Conservation (phyloP, 2,113 vertebrate species). For the Corapipo altera region DNA sequence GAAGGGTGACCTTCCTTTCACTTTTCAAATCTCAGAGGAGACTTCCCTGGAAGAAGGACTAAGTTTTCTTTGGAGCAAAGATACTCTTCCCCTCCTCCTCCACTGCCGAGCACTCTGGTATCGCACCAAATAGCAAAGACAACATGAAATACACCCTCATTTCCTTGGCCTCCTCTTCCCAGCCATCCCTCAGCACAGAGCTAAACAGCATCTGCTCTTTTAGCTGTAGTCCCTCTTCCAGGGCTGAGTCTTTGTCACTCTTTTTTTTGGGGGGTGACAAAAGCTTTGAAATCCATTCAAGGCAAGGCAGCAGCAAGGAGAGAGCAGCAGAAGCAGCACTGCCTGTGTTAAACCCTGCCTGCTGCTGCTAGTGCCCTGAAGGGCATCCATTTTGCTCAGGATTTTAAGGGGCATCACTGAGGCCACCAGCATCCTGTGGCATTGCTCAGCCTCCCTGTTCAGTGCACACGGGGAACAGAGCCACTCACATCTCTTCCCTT, state of each 20-base stretch:
- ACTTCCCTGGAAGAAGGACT: neutral
- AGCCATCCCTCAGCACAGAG: neutral
- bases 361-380: neutral
- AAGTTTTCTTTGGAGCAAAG: neutral
- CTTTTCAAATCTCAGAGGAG: neutral
- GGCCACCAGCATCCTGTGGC: neutral
- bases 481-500: neutral
- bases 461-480: neutral
- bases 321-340: neutral
- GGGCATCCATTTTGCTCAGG: neutral
- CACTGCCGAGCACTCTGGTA: neutral
- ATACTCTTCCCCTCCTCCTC: neutral
- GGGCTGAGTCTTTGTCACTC: neutral
- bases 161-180: slow-evolving; percentile 19
- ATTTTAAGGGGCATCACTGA: neutral
- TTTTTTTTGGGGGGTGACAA: neutral
- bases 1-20: rapidly evolving
- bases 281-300: neutral
- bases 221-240: neutral
- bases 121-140: neutral
- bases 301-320: neutral
- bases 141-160: slow-evolving; percentile 32
- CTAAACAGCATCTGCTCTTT: neutral
- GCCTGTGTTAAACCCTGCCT: neutral
- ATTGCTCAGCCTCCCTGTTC: neutral